Evolutionary conservation across 2,113 vertebrate genomes (phyloP), one percentile per base, ranked within the genome.

Genomic region (Benitochromis conjunctus): DNA sequence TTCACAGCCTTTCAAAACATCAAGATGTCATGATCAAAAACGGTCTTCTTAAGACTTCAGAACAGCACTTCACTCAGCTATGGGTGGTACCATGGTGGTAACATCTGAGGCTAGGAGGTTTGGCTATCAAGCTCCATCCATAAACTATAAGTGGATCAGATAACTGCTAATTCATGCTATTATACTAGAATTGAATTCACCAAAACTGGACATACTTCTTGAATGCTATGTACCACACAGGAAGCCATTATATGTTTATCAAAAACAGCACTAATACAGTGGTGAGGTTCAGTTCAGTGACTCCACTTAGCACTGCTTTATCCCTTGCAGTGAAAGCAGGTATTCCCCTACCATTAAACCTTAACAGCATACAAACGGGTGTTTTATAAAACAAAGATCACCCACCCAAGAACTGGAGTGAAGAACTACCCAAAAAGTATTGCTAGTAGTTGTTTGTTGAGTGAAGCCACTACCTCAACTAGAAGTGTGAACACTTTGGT

Each of bases 331-430:
- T 43, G n/a, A 43, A 41, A 66, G n/a, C 36, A 66, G 62, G 6
- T 66, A 24, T 41, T 41, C 36, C 62, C n/a, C 36, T 41, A 66
- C 41, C 11, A 41, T 66, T 66, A 66, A 66, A 41, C 11, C 62
- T 24, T 9, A 66, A 69, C 64, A 43, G 12, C 36, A 69, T 43
- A 41, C 64, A 69, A 24, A 41, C 0, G 1, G 12, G 0, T 69
- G 36, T 43, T 0, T 51, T 18, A 51, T 18, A 18, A 51, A 51
- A 4, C 36, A 69, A 69, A 69, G 64, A 24, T 24, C 36, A 1
- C n/a, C 36, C n/a, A 69, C 12, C 3, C 12, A 10, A n/a, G 16
- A 36, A 9, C 60, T 64, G 18, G 31, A 36, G 18, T 64, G 18
- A 48, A 13, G 43, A 46, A 14, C 43, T 14, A 46, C 43, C 46